These are phyloP conservation scores for Apodemus sylvaticus DNA, from an alignment of 2,113 vertebrate species.

Conservation along the genomic window DNA sequence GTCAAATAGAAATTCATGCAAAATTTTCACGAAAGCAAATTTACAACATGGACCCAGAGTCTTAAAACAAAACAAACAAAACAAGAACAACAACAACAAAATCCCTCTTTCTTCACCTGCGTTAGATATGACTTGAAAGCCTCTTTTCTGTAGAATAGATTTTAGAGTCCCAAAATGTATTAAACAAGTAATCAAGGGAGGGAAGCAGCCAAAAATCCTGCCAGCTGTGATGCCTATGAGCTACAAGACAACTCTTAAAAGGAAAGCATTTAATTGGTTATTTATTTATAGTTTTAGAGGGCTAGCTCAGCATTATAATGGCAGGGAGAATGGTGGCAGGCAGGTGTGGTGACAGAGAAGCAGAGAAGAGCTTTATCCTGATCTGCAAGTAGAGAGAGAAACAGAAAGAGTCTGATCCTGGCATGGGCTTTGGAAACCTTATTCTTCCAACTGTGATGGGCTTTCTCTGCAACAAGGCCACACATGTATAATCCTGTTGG, in stretches of 20 bases:
- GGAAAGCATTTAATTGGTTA: neutral
- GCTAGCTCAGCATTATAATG: neutral
- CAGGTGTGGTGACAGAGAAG: neutral
- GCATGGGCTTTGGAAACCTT: neutral
- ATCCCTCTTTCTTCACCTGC: neutral
- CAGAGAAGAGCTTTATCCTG: neutral
- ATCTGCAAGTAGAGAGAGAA: neutral
- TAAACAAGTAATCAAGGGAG: neutral
- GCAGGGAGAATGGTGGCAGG: neutral
- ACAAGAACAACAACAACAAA: no score
- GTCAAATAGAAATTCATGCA: conserved; percentile 1
- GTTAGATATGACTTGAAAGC: neutral
- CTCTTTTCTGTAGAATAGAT: neutral
- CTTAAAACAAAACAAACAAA: neutral
- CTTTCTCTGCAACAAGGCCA: neutral
- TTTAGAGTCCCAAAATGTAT: neutral
- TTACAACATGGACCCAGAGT: neutral
- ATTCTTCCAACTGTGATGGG: neutral
- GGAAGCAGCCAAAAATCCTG: neutral
- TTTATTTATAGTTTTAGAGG: neutral
- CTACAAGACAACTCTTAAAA: neutral
- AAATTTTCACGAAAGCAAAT: conserved; percentile 28
- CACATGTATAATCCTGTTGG: neutral
- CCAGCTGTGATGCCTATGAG: neutral
- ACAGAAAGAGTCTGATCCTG: neutral